These are phyloP conservation scores for Ammospiza caudacuta DNA, from an alignment of 2,113 vertebrate genomes.

Conservation along the genomic window DNA sequence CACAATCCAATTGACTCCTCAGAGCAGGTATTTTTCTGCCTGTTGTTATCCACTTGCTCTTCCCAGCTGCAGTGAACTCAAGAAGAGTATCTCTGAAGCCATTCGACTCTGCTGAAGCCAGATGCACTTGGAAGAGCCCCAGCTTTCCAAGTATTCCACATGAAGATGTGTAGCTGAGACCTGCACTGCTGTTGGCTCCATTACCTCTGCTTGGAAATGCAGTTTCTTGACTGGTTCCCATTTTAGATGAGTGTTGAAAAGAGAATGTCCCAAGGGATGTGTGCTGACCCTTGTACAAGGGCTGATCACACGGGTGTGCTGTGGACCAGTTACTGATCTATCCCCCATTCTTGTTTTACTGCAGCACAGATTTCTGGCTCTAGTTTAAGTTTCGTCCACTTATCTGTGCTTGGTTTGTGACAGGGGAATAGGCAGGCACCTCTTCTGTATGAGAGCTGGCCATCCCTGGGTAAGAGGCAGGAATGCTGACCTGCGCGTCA, in stretches of 20 bases:
- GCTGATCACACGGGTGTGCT: rapidly evolving
- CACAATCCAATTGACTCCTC: background rate
- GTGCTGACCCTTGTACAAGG: background rate
- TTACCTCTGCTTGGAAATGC: background rate
- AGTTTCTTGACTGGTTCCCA: background rate
- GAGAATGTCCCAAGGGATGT: background rate
- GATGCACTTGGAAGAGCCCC: rapidly evolving
- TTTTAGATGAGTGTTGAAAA: background rate
- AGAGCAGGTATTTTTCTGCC: background rate
- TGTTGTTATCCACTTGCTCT: background rate
- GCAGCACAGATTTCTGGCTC: background rate
- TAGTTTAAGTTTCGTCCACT: background rate
- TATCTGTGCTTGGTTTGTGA: background rate
- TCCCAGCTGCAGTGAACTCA: background rate
- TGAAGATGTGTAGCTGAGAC: background rate
- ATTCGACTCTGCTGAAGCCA: background rate
- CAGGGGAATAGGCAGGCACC: rapidly evolving
- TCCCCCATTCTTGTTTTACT: background rate
- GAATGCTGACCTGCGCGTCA: rapidly evolving
- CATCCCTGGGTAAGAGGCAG: background rate
- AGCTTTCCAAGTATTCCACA: background rate
- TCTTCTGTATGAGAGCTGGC: background rate
- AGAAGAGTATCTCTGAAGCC: background rate
- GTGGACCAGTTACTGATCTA: background rate
- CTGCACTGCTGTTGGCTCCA: background rate